A percentile compares a stretch with the other conserved stretches of the same genome.
Conservation (phyloP, 2,113 vertebrate species). For the Rallus limicola region DNA sequence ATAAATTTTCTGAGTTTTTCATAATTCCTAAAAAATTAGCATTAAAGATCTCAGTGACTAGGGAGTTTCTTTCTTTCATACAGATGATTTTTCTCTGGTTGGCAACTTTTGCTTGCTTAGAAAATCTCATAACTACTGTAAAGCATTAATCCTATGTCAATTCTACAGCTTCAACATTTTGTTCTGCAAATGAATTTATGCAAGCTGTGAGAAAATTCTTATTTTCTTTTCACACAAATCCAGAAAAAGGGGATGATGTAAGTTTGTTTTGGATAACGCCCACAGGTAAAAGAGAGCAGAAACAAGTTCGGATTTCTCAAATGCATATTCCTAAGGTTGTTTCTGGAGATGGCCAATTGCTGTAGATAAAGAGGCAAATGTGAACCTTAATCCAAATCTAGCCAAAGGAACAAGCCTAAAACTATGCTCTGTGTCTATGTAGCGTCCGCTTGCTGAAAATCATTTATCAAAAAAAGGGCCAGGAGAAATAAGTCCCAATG, state of each 20-base stretch:
- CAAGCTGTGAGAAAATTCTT: neutral
- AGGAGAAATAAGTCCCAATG: neutral
- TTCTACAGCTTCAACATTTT: neutral
- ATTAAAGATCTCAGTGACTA: neutral
- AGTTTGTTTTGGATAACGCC: neutral
- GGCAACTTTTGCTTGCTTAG: neutral
- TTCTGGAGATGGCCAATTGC: neutral
- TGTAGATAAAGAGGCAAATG: neutral
- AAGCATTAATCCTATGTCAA: neutral
- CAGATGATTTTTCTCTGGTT: neutral
- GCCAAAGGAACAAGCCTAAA: neutral
- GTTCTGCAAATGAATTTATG: neutral
- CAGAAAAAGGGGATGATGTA: neutral
- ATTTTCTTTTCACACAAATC: neutral
- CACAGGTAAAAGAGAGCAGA: neutral
- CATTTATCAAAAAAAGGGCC: neutral
- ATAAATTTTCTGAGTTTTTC: neutral
- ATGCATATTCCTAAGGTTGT: neutral
- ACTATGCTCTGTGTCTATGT: neutral
- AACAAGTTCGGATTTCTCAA: neutral
- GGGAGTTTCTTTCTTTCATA: neutral
- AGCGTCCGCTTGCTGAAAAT: neutral
- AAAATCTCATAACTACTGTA: neutral
- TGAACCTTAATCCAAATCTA: neutral
- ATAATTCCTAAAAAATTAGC: neutral